Conservation (phyloP, 2,113 vertebrate genomes). For the Odocoileus virginianus region DNA sequence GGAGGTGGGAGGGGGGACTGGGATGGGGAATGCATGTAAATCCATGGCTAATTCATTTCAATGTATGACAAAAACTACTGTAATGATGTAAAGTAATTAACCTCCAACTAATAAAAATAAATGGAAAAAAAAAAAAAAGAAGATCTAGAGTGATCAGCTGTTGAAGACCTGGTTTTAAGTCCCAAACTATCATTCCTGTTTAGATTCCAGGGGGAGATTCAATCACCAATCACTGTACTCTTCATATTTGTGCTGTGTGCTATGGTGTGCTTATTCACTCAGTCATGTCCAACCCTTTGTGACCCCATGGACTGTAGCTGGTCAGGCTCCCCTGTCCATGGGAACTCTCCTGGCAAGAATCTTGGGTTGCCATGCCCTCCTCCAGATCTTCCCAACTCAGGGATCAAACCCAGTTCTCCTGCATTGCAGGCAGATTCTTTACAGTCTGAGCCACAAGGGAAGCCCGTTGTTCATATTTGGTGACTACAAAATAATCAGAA, state of each 20-base stretch:
- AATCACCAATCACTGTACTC: background rate
- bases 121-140: too few species aligned
- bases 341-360: background rate
- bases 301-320: background rate
- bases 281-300: background rate
- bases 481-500: background rate
- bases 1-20: too few species aligned
- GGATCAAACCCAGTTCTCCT: background rate
- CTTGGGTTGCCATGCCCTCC: background rate
- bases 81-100: too few species aligned
- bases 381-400: background rate
- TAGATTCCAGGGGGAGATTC: background rate
- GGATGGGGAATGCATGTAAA: too few species aligned
- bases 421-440: background rate
- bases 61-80: too few species aligned
- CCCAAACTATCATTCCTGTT: background rate
- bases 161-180: background rate
- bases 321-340: background rate
- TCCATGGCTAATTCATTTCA: too few species aligned
- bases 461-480: background rate
- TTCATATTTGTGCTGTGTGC: background rate
- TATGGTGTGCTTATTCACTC: background rate
- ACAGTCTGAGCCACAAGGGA: background rate
- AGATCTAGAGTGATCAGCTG: accelerated
- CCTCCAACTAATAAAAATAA: too few species aligned